Conservation (phyloP, 2,113 vertebrate genomes). For the Datnioides undecimradiatus region DNA sequence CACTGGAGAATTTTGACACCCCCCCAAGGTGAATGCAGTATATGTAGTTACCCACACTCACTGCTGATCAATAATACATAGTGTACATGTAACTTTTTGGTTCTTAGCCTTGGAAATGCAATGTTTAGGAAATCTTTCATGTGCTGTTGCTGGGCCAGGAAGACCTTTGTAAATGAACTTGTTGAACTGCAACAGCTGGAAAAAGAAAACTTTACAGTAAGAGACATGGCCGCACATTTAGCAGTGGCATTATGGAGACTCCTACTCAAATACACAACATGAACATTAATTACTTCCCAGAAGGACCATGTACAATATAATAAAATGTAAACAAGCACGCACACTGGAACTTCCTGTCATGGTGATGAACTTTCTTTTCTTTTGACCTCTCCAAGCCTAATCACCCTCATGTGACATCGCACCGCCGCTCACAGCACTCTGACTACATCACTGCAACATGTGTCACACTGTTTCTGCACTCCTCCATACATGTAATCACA, state of each 20-base stretch:
- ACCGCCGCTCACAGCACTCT: not conserved
- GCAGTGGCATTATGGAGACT: not conserved
- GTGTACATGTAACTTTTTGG: not conserved
- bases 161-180: too few relatives aligned
- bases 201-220: too few relatives aligned
- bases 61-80: not conserved
- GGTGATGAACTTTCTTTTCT: not conserved
- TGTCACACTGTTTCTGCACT: slow-evolving; percentile 5
- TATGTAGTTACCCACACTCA: not conserved
- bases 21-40: not conserved
- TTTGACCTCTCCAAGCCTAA: slow-evolving; percentile 38
- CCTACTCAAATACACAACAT: not conserved
- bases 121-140: too few relatives aligned
- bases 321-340: not conserved
- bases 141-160: too few relatives aligned
- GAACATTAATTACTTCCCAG: not conserved
- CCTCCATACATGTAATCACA: not conserved
- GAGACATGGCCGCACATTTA: too few relatives aligned
- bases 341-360: slow-evolving; percentile 8
- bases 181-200: too few relatives aligned
- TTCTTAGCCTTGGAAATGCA: not conserved
- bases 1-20: slow-evolving; percentile 30
- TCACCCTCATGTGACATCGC: not conserved
- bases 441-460: not conserved
- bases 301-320: not conserved